phyloP scores from a whole-genome alignment of 1,140 invertebrate genomes.

The Ips typographus region DNA sequence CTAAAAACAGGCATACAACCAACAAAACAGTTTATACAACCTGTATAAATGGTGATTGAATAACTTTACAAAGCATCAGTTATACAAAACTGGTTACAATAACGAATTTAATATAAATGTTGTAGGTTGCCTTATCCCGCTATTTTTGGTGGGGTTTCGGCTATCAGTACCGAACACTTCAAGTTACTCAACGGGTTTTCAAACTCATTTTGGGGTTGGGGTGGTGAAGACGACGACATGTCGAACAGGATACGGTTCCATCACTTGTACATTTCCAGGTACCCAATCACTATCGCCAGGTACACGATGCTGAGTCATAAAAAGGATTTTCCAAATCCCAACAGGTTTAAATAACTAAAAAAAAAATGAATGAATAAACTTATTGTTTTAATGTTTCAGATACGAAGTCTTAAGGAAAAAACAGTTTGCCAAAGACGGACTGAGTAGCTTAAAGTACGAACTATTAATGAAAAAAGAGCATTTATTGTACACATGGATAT shows the following conservation, averaged over 20 bases:
- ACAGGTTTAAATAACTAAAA: conserved; percentile 60
- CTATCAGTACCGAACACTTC: conserved; percentile 80
- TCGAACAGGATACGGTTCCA: conserved; percentile 77
- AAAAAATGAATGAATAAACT: neutral
- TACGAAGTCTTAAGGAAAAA: conserved; percentile 83
- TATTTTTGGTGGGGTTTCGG: conserved; percentile 89
- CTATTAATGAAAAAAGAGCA: conserved; percentile 67
- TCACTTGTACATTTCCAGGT: conserved; percentile 80
- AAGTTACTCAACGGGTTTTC: conserved; percentile 85
- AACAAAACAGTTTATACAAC: too few relatives aligned
- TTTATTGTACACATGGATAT: conserved; percentile 74
- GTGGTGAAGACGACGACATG: conserved; percentile 93
- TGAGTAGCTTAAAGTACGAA: conserved; percentile 84
- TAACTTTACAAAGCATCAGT: too few relatives aligned
- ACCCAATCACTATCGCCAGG: conserved; percentile 81
- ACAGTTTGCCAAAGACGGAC: conserved; percentile 80
- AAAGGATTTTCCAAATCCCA: conserved; percentile 85
- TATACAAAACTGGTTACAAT: neutral
- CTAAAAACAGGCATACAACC: too few relatives aligned
- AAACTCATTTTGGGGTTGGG: conserved; percentile 92
- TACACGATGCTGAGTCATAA: conserved; percentile 91
- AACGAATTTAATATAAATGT: conserved; percentile 18
- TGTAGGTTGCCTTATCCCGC: conserved; percentile 81
- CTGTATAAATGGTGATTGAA: too few relatives aligned
- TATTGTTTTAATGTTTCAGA: conserved; percentile 55